Base-by-base conservation (phyloP, 2,888 invertebrate species). In the Adela reaumurella region DNA sequence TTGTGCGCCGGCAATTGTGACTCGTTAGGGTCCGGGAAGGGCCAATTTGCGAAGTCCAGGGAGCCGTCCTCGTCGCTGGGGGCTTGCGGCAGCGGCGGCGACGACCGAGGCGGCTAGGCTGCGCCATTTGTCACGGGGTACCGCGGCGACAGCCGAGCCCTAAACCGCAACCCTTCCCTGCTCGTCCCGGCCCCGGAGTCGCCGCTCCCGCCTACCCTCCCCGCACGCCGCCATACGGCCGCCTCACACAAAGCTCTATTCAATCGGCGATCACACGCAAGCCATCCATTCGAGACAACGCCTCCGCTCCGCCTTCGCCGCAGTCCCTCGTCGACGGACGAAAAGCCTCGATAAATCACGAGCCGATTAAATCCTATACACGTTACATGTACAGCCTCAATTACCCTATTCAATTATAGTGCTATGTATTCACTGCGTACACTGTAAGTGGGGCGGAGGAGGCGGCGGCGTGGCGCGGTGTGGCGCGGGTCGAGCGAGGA, bases 61-160 rank as follows among this genome's bases (percentile, higher is more conserved):
- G 10, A 16, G 18, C 17, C 43, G 29, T n/a, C 20, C 17, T 29
- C 24, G 44, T 8, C 24, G 18, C 17, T 19, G 43, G 4, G 16
- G 43, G 24, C 11, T 16, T 24, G 18, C 48, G 29, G 48, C 28
- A 17, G 42, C 44, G 6, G 35, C 35, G 35, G 35, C 35, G 24
- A 8, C 24, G 24, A 8, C 8, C 5, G 24, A 24, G 4, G 24
- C 24, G 24, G 24, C 24, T 4, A 4, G 24, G 24, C 24, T 4
- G 47, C 29, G 48, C 44, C 48, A 48, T 48, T 48, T 48, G 48
- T 48, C 48, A 24, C 44, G 10, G 16, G 16, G 19, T 20, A 6
- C 11, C 17, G 19, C 11, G 11, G 14, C 24, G 35, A 35, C 11
- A 14, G 35, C 5, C 19, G 45, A 16, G 19, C n/a, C 45, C 45